These are phyloP conservation scores for Halichondria panicea DNA, from an alignment of 37 sponge, comb jelly and placozoan genomes.

Conservation along the genomic window DNA sequence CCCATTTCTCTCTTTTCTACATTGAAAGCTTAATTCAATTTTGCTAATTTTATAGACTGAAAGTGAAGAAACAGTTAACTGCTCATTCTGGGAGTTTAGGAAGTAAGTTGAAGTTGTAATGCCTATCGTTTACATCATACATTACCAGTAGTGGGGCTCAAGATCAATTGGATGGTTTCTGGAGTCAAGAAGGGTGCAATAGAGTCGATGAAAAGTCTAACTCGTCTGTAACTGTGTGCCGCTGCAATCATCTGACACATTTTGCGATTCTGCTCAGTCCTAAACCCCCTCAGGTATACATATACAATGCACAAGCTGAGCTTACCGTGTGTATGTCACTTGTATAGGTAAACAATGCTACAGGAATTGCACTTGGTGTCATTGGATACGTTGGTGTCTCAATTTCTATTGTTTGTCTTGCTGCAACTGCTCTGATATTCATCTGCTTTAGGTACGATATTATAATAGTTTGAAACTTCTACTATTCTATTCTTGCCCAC, in stretches of 20 bases:
- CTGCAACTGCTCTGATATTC: slow-evolving; percentile 3
- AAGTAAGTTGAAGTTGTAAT: background rate
- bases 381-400: slow-evolving; percentile 20
- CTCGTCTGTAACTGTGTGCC: slow-evolving; percentile 15
- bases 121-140: background rate
- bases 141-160: background rate
- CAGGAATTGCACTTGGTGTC: slow-evolving; percentile 1
- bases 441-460: slow-evolving; percentile 4
- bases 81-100: background rate
- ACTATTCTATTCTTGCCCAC: background rate
- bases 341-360: background rate
- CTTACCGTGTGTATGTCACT: too few species aligned
- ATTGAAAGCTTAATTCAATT: too few species aligned
- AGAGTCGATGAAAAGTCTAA: background rate
- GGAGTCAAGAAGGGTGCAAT: slow-evolving; percentile 28
- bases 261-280: slow-evolving; percentile 69
- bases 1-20: too few species aligned
- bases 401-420: background rate
- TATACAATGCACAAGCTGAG: too few species aligned
- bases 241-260: slow-evolving; percentile 65
- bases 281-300: background rate
- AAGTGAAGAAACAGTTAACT: background rate
- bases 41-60: background rate
- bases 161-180: background rate
- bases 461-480: background rate